Evolutionary conservation across 2,888 invertebrate species (phyloP), one percentile per base, ranked within the genome.

Genomic region (Eledona agricola): DNA sequence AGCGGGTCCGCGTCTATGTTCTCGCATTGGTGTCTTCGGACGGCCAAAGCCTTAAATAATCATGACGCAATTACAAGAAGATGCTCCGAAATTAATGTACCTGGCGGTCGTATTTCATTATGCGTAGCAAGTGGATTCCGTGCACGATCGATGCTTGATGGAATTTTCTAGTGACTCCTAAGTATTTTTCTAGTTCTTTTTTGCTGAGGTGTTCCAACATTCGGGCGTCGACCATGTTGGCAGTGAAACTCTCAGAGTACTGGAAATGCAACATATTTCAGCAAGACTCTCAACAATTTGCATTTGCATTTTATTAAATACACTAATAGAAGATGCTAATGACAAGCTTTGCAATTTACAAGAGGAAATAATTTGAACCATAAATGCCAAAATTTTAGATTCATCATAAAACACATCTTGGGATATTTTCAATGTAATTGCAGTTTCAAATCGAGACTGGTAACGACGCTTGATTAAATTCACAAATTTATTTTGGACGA

Each of bases 131-230:
- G 78, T 96, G 94, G 60, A 96, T 92, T 52, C 93, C 96, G 72
- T 95, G 94, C 38, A 95, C 90, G 63, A 96, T 89, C 64, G 94
- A 94, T 4, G 93, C 91, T 77, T 96, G 95, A 79, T 96, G 95
- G 77, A 95, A 95, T 77, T 95, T 95, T 57, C 94, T 83, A 20
- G 92, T 93, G 4, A 96, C 93, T 3, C 91, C 92, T 45, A 96
- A 83, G 73, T 93, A 89, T 76, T 95, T 96, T 76, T 96, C 96
- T 69, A 96, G 79, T 73, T 96, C 96, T 72, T 95, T 94, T 77
- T 94, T 93, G 68, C 93, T 93, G 64, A 96, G 82, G 52, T 93
- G 91, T 72, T 95, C 94, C 72, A 96, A 78, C 87, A 96, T 90
- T 50, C 96, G 83, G 1, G 95, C 96, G 75, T 96, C 96, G 10